Percentiles rank a stretch among this genome's conserved stretches.
Evolutionary conservation across 2,797 vertebrate species (phyloP).

Genomic region (Aplochiton taeniatus): DNA sequence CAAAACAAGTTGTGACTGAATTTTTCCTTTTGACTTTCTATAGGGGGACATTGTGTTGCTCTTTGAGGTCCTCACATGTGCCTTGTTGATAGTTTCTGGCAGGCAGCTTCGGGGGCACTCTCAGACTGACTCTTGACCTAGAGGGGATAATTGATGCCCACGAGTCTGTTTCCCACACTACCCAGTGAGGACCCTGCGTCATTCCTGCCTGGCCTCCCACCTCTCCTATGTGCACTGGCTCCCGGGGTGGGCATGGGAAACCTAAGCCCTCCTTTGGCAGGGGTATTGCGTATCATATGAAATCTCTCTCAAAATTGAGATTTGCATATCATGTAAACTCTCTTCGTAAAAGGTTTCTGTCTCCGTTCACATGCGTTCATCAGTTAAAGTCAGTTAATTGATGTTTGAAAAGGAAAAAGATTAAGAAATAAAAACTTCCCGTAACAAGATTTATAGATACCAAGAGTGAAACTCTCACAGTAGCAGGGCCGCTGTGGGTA

Average conservation of each 20-base stretch:
- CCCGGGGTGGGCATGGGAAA: constrained; percentile 66
- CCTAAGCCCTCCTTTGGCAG: constrained; percentile 18
- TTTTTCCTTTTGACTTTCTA: neutral
- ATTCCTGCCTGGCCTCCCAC: constrained; percentile 58
- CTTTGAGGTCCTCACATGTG: constrained; percentile 13
- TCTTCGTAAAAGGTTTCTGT: neutral
- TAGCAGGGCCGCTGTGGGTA: too few species aligned
- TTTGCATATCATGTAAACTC: constrained; percentile 10
- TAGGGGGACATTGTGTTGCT: neutral
- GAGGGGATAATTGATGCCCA: constrained; percentile 23
- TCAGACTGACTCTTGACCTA: constrained; percentile 38
- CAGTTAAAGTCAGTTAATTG: too few species aligned
- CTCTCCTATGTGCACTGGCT: constrained; percentile 28
- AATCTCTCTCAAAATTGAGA: neutral
- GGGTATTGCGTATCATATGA: constrained; percentile 21
- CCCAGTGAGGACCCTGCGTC: constrained; percentile 47
- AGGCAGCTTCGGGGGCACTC: neutral
- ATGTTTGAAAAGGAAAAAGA: too few species aligned
- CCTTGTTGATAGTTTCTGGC: constrained; percentile 34
- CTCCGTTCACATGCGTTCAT: too few species aligned
- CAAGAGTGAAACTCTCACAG: too few species aligned
- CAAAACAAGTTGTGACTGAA: too few species aligned
- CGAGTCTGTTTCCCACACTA: constrained; percentile 66
- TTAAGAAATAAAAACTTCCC: too few species aligned
- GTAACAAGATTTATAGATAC: too few species aligned